phyloP scores from a whole-genome alignment of 2,888 invertebrate species.

The Euclidia mi region DNA sequence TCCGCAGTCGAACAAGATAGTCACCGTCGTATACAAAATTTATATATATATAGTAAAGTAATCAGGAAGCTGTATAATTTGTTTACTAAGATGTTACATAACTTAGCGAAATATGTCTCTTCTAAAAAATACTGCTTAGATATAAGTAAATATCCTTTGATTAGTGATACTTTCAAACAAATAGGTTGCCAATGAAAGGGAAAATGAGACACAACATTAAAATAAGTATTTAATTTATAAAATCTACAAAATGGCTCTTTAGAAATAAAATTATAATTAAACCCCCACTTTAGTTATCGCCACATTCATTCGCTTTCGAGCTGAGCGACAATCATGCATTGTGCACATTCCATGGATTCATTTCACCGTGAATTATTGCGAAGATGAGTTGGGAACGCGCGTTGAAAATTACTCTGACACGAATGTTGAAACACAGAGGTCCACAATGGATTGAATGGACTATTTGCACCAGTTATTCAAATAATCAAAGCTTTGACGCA shows the following conservation, averaged over 20 bases:
- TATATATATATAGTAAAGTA: too few relatives aligned
- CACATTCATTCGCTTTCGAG: conserved; percentile 62
- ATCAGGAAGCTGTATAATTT: too few relatives aligned
- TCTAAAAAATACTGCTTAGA: too few relatives aligned
- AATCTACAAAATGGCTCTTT: conserved; percentile 49
- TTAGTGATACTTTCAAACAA: too few relatives aligned
- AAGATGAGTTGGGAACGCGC: conserved; percentile 25
- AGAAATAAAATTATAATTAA: conserved; percentile 27
- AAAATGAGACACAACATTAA: conserved; percentile 25
- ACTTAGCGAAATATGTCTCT: too few relatives aligned
- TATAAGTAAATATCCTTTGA: too few relatives aligned
- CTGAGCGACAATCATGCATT: conserved; percentile 50
- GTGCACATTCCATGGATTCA: conserved; percentile 53
- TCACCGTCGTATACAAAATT: too few relatives aligned
- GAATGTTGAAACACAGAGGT: conserved; percentile 5
- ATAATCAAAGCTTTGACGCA: conserved; percentile 19
- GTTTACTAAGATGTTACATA: too few relatives aligned
- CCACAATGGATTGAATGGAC: conserved; percentile 8
- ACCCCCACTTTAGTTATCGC: conserved; percentile 28
- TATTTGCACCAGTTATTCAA: conserved; percentile 21
- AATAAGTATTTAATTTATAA: conserved; percentile 46
- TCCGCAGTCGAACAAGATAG: too few relatives aligned
- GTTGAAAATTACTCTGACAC: conserved; percentile 18
- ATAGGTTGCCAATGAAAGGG: not conserved
- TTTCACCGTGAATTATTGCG: conserved; percentile 47